phyloP scores from a whole-genome alignment of 2,113 vertebrate genomes.

The Python bivittatus region DNA sequence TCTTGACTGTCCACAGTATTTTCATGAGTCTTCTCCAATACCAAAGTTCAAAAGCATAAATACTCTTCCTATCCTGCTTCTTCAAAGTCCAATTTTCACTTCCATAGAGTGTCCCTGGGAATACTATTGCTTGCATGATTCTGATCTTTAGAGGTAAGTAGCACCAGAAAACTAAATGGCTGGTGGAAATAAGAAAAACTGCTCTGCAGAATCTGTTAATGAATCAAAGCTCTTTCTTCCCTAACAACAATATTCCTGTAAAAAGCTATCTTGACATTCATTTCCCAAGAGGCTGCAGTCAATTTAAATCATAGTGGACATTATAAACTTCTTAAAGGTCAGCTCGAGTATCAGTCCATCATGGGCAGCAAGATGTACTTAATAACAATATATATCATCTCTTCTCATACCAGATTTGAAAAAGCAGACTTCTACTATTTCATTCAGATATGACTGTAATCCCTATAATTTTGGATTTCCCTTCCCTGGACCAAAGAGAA shows the following conservation, averaged over 20 bases:
- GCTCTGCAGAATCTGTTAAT: background rate
- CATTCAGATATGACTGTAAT: background rate
- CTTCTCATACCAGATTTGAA: background rate
- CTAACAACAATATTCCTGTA: rapidly evolving
- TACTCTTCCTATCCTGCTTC: no score
- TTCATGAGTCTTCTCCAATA: no score
- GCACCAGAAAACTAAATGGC: rapidly evolving
- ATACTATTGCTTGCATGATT: rapidly evolving
- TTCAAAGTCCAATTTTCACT: no score
- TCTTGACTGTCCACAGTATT: no score
- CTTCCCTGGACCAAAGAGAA: background rate
- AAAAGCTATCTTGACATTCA: background rate
- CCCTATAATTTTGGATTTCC: background rate
- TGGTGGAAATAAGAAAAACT: background rate
- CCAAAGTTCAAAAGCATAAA: no score
- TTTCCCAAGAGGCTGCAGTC: background rate
- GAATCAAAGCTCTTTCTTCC: rapidly evolving
- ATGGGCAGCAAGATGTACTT: background rate
- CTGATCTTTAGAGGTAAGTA: background rate
- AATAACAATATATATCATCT: background rate
- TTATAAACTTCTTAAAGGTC: background rate
- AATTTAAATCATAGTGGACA: background rate
- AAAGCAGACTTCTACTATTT: background rate
- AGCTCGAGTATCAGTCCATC: background rate
- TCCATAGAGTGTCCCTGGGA: rapidly evolving